Conservation (phyloP, 1,140 invertebrate genomes). For the Eumeta japonica region DNA sequence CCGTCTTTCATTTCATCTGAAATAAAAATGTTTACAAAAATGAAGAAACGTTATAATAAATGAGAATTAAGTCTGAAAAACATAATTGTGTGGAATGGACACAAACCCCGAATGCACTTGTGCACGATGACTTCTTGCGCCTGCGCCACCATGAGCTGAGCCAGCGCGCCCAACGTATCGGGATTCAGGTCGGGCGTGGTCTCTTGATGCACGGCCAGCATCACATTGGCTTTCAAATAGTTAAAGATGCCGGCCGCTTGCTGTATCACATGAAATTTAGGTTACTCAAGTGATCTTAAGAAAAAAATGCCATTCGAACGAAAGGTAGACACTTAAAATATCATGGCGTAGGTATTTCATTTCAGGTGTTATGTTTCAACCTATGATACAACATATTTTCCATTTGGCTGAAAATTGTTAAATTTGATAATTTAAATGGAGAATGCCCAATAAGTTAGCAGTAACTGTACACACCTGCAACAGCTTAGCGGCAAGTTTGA, state of each 20-base stretch:
- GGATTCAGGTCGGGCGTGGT: conserved; percentile 93
- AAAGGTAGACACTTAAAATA: too few relatives aligned
- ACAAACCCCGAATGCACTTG: conserved; percentile 85
- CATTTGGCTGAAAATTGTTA: not conserved
- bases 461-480: conserved; percentile 72
- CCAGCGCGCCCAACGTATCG: conserved; percentile 84
- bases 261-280: too few relatives aligned
- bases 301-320: conserved; percentile 1
- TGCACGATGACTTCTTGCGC: conserved; percentile 96
- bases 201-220: conserved; percentile 87
- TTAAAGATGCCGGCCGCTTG: conserved; percentile 89
- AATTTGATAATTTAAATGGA: too few relatives aligned
- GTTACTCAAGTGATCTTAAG: not conserved
- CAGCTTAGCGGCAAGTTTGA: conserved; percentile 90
- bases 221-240: conserved; percentile 82
- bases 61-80: not conserved
- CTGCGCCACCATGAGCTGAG: conserved; percentile 92
- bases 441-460: not conserved
- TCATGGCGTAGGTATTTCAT: not conserved
- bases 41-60: too few relatives aligned
- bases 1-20: conserved; percentile 91
- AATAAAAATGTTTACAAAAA: conserved; percentile 12
- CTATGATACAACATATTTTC: too few relatives aligned
- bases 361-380: not conserved
- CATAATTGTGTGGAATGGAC: not conserved